Percentiles rank a stretch among this genome's conserved stretches.
phyloP scores from a whole-genome alignment of 1,140 invertebrate genomes.

The Lepidurus arcticus region DNA sequence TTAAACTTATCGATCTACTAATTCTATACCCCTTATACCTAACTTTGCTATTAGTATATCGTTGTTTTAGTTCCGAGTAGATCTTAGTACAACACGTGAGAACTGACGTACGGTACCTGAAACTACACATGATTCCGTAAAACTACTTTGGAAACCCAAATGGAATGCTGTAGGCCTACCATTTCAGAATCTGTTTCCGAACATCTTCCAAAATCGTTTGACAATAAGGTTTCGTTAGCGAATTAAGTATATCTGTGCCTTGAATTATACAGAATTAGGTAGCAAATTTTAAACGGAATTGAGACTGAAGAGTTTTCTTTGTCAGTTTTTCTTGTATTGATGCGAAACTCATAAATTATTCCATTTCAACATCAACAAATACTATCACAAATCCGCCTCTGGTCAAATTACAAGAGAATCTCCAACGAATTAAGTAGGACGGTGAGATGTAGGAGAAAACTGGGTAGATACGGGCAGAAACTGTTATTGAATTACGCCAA shows the following conservation, averaged over 20 bases:
- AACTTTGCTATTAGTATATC: too few relatives aligned
- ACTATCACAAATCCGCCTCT: constrained; percentile 4
- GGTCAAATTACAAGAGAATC: constrained; percentile 19
- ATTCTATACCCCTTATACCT: too few relatives aligned
- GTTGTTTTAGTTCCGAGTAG: too few relatives aligned
- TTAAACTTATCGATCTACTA: too few relatives aligned
- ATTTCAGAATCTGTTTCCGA: too few relatives aligned
- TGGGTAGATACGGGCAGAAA: not conserved
- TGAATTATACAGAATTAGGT: not conserved
- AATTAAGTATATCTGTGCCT: not conserved
- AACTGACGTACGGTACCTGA: too few relatives aligned
- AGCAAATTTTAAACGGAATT: not conserved
- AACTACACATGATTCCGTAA: too few relatives aligned
- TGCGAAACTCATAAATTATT: not conserved
- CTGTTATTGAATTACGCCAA: not conserved
- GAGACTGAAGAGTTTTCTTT: not conserved
- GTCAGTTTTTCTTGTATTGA: not conserved
- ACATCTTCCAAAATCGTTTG: too few relatives aligned
- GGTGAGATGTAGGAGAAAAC: constrained; percentile 14
- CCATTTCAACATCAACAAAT: not conserved
- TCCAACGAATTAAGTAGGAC: constrained; percentile 14
- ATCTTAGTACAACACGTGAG: too few relatives aligned
- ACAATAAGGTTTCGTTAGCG: too few relatives aligned
- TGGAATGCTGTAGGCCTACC: too few relatives aligned
- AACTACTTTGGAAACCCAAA: too few relatives aligned